Evolutionary conservation across 1,140 invertebrate genomes (phyloP), one percentile per base, ranked within the genome.

Genomic region (Orchestia grillus): DNA sequence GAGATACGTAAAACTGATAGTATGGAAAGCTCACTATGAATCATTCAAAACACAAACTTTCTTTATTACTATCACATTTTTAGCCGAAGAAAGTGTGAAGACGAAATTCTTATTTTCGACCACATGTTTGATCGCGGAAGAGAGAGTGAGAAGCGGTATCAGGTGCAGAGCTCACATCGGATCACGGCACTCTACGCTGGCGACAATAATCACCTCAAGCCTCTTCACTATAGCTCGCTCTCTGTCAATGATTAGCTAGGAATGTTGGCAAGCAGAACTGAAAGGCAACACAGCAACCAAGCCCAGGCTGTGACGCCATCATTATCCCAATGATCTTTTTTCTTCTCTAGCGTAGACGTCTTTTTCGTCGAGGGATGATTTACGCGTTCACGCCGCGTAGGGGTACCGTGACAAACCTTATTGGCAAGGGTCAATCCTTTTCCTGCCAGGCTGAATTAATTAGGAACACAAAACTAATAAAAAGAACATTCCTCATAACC

Each of bases 161-260:
- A 77, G 62, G 11, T 77, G 62, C 62, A 77, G 62, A 19, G 62
- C 62, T 77, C 62, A 15, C 15, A 77, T 77, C 15, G 62, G 15
- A 77, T 77, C 62, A 77, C 36, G 62, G 11, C 28, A 77, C 28
- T 77, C 15, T 28, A 42, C 36, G 88, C 28, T 90, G 4, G 36
- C 41, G 88, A 90, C 88, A 44, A 90, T 42, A 42, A 90, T 90
- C 41, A 28, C 43, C 88, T 90, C 88, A 42, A 41, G 43, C 28
- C 88, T 41, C 88, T 90, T 90, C 41, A 90, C n/a, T 42, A 90
- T 42, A 90, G 88, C 88, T 90, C 41, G 88, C 41, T 90, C 88
- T n/a, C 92, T 94, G 92, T 45, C 43, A 94, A 94, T 94, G 92
- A 94, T 94, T 94, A 94, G 92, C 92, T 15, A 94, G 92, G 92